Percentiles rank a stretch among this genome's conserved stretches.
Conservation (phyloP, 2,888 invertebrate species). For the Electrophaes corylata region DNA sequence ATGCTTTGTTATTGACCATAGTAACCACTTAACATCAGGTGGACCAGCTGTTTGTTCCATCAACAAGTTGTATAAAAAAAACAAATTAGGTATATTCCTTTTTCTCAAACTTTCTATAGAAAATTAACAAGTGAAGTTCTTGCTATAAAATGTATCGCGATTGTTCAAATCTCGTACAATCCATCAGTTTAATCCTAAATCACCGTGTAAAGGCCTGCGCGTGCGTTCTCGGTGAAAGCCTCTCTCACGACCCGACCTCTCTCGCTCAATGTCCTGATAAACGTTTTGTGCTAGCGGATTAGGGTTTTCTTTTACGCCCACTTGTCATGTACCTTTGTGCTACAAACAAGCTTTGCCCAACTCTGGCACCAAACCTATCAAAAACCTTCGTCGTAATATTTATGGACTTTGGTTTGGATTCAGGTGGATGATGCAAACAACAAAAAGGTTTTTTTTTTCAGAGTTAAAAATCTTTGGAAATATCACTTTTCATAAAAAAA, state of each 20-base stretch:
- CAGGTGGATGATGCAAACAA: too few species aligned
- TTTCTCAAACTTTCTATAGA: not conserved
- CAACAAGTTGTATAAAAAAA: too few species aligned
- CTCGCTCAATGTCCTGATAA: constrained; percentile 24
- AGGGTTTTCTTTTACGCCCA: constrained; percentile 8
- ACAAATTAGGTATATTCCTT: not conserved
- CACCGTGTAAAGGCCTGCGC: constrained; percentile 34
- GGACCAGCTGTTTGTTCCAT: too few species aligned
- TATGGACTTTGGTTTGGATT: too few species aligned
- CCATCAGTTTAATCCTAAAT: constrained; percentile 23
- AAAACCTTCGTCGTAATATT: too few species aligned
- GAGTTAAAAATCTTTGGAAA: too few species aligned
- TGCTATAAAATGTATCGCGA: constrained; percentile 9
- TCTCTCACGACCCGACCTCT: constrained; percentile 41
- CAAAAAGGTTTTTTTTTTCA: too few species aligned
- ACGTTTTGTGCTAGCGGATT: constrained; percentile 17
- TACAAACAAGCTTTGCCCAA: too few species aligned
- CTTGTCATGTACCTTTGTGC: constrained; percentile 3
- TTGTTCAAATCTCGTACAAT: constrained; percentile 18
- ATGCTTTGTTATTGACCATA: too few species aligned
- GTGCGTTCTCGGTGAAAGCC: constrained; percentile 50
- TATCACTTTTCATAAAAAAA: too few species aligned
- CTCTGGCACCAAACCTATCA: too few species aligned
- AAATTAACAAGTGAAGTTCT: constrained; percentile 1
- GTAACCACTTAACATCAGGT: too few species aligned